Base-by-base conservation (phyloP, 2,888 invertebrate species). In the Nephrotoma appendiculata region DNA sequence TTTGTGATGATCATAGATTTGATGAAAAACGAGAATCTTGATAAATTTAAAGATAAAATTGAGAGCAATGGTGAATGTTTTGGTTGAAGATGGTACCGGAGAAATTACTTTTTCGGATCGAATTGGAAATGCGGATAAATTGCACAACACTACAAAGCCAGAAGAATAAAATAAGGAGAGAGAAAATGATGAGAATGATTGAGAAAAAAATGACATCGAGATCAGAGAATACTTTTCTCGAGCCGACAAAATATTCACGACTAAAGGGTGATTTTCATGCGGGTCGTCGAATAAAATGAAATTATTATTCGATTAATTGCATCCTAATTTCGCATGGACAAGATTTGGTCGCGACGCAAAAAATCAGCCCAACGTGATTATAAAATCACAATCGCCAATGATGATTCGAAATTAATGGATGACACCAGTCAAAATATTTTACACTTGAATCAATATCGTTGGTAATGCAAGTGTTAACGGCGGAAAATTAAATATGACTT, bases 271-370 rank as follows among this genome's bases (percentile, higher is more conserved):
- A 99, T 92, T 99, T 97, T 91, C 94, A 98, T 86, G 99, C 98
- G 0, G 99, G 99, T 0, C 96, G 98, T 88, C 94, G 99, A 6
- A 96, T 99, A 86, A 99, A 99, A 99, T 99, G 99, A 99, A 85
- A 97, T 91, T 89, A 96, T 99, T 87, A 98, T 99, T 90, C 98
- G 99, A 0, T 99, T 99, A 92, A 98, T 99, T 88, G 99, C 99
- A 19, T 99, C 99, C 88, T 97, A 99, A 91, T 99, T 99, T 92
- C 94, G 99, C 84, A 99, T 99, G 91, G 99, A 99, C 91, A 98
- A 99, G 91, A 99, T 99, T 90, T 99, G 99, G 99, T 90, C 99
- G 89, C 93, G 99, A 12, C 93, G 99, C 87, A 99, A 98, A 0
- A 98, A 98, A 91, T 98, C 98, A 0, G 98, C 97, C 0, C 97